Base-by-base conservation (phyloP, 2,797 vertebrate species). In the Pseudochirops corinnae region DNA sequence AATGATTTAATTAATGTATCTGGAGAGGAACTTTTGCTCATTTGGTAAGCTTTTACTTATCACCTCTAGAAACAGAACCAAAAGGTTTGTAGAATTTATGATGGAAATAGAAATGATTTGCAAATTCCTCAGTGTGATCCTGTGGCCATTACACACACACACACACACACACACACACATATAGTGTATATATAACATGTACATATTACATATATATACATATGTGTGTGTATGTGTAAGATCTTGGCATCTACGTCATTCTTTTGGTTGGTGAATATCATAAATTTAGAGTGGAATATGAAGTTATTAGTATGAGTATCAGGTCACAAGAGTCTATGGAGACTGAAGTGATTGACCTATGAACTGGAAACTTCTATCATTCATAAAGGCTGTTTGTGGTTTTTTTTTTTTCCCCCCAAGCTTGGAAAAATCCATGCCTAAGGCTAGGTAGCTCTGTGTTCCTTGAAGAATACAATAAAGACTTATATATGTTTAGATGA, bases 1-100 rank as follows among this genome's bases (percentile, higher is more conserved):
- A 98, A 56, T 33, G 0, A 62, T 98, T 98, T 96, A 97, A 98
- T 98, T 98, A 91, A 95, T 90, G 31, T 91, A 95, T 96, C 93
- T 96, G 96, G 93, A 97, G 92, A 96, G 97, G 94, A 97, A 29
- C 52, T 90, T 87, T 96, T 98, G 93, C 50, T 97, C 55, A 13
- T 96, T 93, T 96, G 95, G 95, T 93, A 98, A 97, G 95, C 50
- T 97, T 92, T 94, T 97, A 97, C 97, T 98, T 98, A 95, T 97
- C 93, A 90, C 98, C 93, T 98, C 74, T 56, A 96, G 56, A 97
- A 95, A 58, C 92, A 97, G 92, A 93, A 92, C 92, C 0, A 50
- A 92, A 50, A 94, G 96, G 90, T 95, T 92, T 33, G 56, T 12
- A 74, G 92, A 67, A 33, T 97, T 98, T 95, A 90, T 98, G 94